Percentiles rank a stretch among this genome's conserved stretches.
phyloP scores from a whole-genome alignment of 1,140 invertebrate genomes.

The Saccostrea cuccullata region DNA sequence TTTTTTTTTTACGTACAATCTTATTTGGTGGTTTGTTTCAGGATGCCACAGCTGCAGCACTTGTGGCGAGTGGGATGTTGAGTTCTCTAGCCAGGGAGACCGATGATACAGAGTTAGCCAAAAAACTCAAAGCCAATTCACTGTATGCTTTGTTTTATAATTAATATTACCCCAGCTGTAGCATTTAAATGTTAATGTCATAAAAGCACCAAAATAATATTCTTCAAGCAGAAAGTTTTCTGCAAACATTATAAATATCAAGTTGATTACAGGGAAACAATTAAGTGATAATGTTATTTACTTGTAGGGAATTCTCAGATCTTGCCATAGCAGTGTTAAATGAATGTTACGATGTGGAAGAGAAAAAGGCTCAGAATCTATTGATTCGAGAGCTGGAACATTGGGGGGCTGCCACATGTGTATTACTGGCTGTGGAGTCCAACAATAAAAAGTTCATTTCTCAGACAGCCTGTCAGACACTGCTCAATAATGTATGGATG shows the following conservation, averaged over 20 bases:
- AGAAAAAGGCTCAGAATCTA: slow-evolving; percentile 73
- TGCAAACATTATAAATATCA: too few relatives aligned
- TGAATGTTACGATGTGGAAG: slow-evolving; percentile 75
- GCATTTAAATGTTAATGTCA: too few relatives aligned
- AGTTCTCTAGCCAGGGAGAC: slow-evolving; percentile 68
- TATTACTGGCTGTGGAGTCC: slow-evolving; percentile 75
- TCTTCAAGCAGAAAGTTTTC: too few relatives aligned
- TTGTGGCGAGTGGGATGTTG: slow-evolving; percentile 73
- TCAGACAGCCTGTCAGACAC: slow-evolving; percentile 76
- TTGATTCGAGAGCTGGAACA: slow-evolving; percentile 70
- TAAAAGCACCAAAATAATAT: too few relatives aligned
- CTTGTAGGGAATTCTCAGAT: slow-evolving; percentile 73
- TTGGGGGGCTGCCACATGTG: slow-evolving; percentile 75
- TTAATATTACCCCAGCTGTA: too few relatives aligned
- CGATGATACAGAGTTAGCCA: slow-evolving; percentile 71
- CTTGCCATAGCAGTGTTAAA: slow-evolving; percentile 75
- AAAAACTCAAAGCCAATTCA: slow-evolving; percentile 63
- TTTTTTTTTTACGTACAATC: not conserved
- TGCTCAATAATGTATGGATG: slow-evolving; percentile 77
- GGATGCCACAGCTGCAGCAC: slow-evolving; percentile 76
- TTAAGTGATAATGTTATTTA: not conserved
- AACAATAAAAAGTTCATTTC: slow-evolving; percentile 77
- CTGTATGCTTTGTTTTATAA: slow-evolving; percentile 55
- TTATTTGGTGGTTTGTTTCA: slow-evolving; percentile 44
- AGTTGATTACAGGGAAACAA: too few relatives aligned